Conservation (phyloP, 92 coral and sea anemone genomes). For the Palythoa grandis region DNA sequence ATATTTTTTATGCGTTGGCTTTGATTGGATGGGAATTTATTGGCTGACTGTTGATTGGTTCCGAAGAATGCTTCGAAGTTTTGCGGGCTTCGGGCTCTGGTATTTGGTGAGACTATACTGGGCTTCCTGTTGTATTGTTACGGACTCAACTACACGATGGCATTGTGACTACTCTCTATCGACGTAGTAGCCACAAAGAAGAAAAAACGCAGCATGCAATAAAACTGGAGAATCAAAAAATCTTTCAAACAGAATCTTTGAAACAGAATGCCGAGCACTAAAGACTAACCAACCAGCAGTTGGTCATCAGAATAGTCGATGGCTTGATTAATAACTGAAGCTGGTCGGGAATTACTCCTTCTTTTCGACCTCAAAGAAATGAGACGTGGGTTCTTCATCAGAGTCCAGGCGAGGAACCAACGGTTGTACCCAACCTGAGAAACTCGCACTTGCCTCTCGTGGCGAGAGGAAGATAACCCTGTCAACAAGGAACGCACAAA, state of each 20-base stretch:
- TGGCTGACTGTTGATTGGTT: no score
- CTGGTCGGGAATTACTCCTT: conserved; percentile 6
- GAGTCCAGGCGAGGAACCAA: conserved; percentile 76
- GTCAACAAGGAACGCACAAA: background rate
- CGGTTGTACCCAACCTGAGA: conserved; percentile 74
- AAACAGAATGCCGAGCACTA: background rate
- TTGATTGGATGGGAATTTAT: no score
- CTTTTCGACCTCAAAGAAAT: conserved; percentile 12
- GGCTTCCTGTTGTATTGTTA: no score
- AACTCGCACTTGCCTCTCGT: conserved; percentile 39
- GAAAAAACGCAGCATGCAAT: no score
- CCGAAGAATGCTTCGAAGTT: no score
- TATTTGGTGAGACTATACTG: no score
- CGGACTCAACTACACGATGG: no score
- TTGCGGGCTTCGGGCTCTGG: no score
- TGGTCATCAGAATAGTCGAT: background rate
- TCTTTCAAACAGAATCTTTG: background rate
- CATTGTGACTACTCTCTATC: no score
- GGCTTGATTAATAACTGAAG: background rate
- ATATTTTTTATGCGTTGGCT: no score
- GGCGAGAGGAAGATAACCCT: background rate
- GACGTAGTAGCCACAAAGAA: no score
- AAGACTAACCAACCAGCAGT: conserved; percentile 1
- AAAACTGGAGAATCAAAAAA: background rate
- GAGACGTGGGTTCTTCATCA: conserved; percentile 75